Evolutionary conservation across 1,140 invertebrate species (phyloP).

Genomic region (Orussus abietinus): DNA sequence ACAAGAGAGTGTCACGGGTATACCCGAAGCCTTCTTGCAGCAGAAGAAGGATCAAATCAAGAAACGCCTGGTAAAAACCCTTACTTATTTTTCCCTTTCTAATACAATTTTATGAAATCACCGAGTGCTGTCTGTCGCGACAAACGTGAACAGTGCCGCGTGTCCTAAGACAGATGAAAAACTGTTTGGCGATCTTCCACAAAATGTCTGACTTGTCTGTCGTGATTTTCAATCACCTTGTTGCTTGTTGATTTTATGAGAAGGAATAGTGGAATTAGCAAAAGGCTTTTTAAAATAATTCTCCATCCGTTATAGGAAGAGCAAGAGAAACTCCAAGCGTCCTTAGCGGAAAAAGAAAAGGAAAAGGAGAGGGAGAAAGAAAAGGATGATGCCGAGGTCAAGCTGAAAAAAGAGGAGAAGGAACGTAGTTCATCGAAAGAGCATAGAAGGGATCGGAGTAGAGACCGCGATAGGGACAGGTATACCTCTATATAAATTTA

Average conservation of each 20-base stretch:
- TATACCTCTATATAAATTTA: too few relatives aligned
- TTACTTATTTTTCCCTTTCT: conserved; percentile 15
- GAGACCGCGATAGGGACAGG: conserved; percentile 53
- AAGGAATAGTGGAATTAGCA: not conserved
- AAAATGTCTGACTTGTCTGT: too few relatives aligned
- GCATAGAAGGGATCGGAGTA: conserved; percentile 44
- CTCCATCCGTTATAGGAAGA: conserved; percentile 61
- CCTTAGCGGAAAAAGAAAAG: conserved; percentile 54
- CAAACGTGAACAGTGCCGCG: too few relatives aligned
- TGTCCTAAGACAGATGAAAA: too few relatives aligned
- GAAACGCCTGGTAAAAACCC: conserved; percentile 64
- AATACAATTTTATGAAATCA: too few relatives aligned
- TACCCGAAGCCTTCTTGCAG: conserved; percentile 88
- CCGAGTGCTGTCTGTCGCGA: too few relatives aligned
- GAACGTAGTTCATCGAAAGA: conserved; percentile 46
- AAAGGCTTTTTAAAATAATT: conserved; percentile 1
- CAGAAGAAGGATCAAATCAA: conserved; percentile 97
- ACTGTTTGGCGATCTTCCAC: too few relatives aligned
- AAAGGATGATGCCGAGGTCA: conserved; percentile 46
- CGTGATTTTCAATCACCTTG: not conserved
- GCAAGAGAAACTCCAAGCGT: conserved; percentile 66
- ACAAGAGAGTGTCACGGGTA: conserved; percentile 90
- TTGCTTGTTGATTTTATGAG: too few relatives aligned
- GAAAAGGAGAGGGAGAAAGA: conserved; percentile 53
- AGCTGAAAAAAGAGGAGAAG: conserved; percentile 50